Evolutionary conservation across 2,797 vertebrate species (phyloP), one percentile per base, ranked within the genome.

Genomic region (Halcyon leucocephala): DNA sequence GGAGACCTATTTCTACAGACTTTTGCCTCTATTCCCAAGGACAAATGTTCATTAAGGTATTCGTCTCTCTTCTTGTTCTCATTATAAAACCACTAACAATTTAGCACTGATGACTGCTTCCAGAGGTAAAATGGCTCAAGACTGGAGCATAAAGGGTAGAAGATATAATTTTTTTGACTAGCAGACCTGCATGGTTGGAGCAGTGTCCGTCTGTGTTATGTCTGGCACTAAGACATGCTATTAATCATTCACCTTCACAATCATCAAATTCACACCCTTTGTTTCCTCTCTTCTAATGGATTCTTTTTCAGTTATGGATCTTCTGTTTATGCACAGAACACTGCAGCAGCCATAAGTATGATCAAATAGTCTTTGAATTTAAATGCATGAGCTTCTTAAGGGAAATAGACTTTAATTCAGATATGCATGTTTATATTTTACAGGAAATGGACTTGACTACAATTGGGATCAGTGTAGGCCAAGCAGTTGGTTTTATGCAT

Each of bases 201-300:
- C 64, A 87, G 24, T 1, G 0, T 74, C 70, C 91, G 51, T 73
- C 49, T 88, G 48, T 89, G 33, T 90, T 92, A 86, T 64, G 42
- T 91, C 86, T 91, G 71, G 33, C 37, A 57, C 24, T 82, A 95
- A 77, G 46, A 83, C 5, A 12, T 26, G 9, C 26, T 71, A 89
- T 93, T 86, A 80, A 94, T 86, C 58, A 61, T 89, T 80, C 81
- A 82, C 55, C 17, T 89, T 92, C 48, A 61, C 77, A 80, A 90
- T 78, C 55, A 87, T 41, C 41, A 73, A 85, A 93, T 90, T 95
- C 71, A 65, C 19, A 2, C 74, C 20, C 24, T 80, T 92, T 2
- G 0, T 74, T 91, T 91, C 82, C 49, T 87, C 37, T 91, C 44
- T 85, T 93, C n/a, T 89, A 67, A 89, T 55, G 60, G 44, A 35